phyloP scores from a whole-genome alignment of 1,140 invertebrate genomes.

The Scylla paramamosain region DNA sequence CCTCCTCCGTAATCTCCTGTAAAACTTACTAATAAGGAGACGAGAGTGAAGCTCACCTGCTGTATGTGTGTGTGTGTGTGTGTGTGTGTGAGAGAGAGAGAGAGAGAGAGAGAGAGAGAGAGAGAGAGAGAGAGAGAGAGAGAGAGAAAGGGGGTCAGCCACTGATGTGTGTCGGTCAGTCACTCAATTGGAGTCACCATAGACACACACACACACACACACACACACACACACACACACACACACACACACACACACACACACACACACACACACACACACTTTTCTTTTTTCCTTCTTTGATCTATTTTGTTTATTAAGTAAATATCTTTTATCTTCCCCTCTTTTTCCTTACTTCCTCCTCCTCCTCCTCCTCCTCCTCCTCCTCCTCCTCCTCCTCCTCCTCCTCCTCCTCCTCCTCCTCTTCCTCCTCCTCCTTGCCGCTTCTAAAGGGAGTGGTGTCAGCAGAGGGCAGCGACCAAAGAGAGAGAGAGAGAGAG shows the following conservation, averaged over 20 bases:
- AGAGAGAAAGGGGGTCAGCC: neutral
- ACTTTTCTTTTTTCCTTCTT: no score
- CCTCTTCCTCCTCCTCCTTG: no score
- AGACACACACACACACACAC: neutral
- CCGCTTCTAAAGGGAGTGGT: no score
- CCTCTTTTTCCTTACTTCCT: no score
- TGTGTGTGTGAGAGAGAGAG: neutral
- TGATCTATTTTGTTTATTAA: no score
- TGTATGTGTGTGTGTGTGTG: neutral
- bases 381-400: no score
- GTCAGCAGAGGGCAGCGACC: no score
- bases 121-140: neutral
- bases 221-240: conserved; percentile 8
- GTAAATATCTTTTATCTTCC: no score
- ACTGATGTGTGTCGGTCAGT: neutral
- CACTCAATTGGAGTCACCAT: neutral
- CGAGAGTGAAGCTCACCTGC: neutral
- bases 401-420: no score
- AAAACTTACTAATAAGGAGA: neutral
- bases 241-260: conserved; percentile 28
- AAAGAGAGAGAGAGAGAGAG: no score
- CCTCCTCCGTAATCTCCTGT: neutral
- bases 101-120: no score
- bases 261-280: conserved; percentile 41
- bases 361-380: no score